phyloP scores from a whole-genome alignment of 1,140 invertebrate species.

The Ruditapes philippinarum region DNA sequence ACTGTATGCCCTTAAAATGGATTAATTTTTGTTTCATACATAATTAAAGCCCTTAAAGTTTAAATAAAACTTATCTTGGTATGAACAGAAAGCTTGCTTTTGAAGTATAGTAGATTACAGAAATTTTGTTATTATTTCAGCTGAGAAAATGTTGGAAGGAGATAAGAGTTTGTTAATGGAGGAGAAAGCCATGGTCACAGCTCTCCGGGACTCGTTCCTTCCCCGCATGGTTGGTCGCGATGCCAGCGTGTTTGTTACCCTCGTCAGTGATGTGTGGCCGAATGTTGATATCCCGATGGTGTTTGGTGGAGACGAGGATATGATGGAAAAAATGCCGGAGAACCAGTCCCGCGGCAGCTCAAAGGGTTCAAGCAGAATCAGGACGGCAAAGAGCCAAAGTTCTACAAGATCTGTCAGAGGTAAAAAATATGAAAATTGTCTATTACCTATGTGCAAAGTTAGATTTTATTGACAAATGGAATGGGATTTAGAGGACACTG shows the following conservation, averaged over 20 bases:
- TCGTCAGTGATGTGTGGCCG: slow-evolving; percentile 83
- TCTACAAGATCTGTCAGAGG: slow-evolving; percentile 80
- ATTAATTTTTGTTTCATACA: not conserved
- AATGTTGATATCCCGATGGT: slow-evolving; percentile 80
- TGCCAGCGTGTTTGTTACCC: slow-evolving; percentile 82
- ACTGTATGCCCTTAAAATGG: not conserved
- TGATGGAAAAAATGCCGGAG: slow-evolving; percentile 65
- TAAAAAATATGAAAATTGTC: too few relatives aligned
- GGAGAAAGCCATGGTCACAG: slow-evolving; percentile 81
- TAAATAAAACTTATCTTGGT: too few relatives aligned
- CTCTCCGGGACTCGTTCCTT: slow-evolving; percentile 83
- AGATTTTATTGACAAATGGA: too few relatives aligned
- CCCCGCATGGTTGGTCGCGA: slow-evolving; percentile 81
- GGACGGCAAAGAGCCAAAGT: slow-evolving; percentile 76
- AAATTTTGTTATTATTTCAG: too few relatives aligned
- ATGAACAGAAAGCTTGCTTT: too few relatives aligned
- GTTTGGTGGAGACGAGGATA: slow-evolving; percentile 78
- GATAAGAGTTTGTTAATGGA: slow-evolving; percentile 73
- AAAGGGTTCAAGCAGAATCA: slow-evolving; percentile 66
- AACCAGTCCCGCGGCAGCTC: slow-evolving; percentile 69
- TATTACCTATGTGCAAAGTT: too few relatives aligned
- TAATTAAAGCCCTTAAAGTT: too few relatives aligned
- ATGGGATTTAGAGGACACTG: too few relatives aligned
- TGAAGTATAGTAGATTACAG: too few relatives aligned
- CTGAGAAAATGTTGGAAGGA: slow-evolving; percentile 37